Evolutionary conservation across 2,888 invertebrate genomes (phyloP).

Genomic region (Tiliacea aurago): DNA sequence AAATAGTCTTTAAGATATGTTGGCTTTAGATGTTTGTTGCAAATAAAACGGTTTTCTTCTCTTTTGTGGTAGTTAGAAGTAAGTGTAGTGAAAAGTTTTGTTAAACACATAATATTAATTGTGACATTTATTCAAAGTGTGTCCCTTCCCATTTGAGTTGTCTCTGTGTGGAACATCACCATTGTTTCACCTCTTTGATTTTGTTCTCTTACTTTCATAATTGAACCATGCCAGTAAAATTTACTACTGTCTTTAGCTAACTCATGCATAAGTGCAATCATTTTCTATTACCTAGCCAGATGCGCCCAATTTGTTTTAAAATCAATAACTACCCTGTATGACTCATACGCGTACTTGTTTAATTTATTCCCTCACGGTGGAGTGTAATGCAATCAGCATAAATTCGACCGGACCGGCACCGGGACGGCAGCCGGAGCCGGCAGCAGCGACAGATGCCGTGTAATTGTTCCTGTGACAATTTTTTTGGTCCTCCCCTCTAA

Average conservation of each 20-base stretch:
- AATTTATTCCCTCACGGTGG: conserved; percentile 73
- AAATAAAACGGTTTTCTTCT: conserved; percentile 1
- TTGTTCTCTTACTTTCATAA: neutral
- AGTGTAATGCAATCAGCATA: conserved; percentile 89
- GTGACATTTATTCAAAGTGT: neutral
- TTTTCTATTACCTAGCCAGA: conserved; percentile 18
- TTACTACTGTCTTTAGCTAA: neutral
- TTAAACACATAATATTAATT: neutral
- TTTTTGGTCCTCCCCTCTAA: conserved; percentile 84
- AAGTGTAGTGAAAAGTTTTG: neutral
- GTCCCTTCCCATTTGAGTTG: neutral
- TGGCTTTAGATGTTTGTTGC: conserved; percentile 40
- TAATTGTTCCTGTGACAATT: conserved; percentile 89
- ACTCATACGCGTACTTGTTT: conserved; percentile 67
- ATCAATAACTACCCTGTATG: conserved; percentile 66
- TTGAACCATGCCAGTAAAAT: neutral
- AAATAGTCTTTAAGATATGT: conserved; percentile 26
- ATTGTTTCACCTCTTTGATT: neutral
- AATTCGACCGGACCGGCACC: conserved; percentile 73
- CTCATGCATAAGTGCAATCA: neutral
- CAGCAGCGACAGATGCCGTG: conserved; percentile 86
- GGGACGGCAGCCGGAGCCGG: conserved; percentile 35
- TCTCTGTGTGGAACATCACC: neutral
- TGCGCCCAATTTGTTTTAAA: conserved; percentile 31
- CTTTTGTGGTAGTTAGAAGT: neutral